A percentile compares a stretch with the other conserved stretches of the same genome.
phyloP scores from a whole-genome alignment of 2,797 vertebrate genomes.

The Amblyopsis hoosieri region DNA sequence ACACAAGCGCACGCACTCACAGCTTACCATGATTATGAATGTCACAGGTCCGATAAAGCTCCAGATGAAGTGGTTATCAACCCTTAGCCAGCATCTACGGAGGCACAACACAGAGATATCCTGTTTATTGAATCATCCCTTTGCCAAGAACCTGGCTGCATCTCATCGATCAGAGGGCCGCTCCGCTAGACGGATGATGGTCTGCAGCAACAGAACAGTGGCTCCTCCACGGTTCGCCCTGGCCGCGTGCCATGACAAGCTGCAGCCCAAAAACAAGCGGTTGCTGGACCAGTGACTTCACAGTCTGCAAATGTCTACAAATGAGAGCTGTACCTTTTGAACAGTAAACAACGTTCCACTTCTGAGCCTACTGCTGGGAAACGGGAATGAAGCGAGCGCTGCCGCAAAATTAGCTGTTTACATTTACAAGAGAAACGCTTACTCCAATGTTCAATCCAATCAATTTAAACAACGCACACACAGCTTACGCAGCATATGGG shows the following conservation, averaged over 20 bases:
- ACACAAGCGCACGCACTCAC: constrained; percentile 25
- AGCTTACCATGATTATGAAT: constrained; percentile 93
- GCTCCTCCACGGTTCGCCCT: constrained; percentile 47
- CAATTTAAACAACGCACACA: constrained; percentile 36
- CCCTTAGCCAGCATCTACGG: constrained; percentile 91
- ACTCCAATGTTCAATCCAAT: constrained; percentile 36
- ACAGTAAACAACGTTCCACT: constrained; percentile 44
- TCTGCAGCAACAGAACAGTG: constrained; percentile 39
- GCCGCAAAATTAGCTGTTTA: constrained; percentile 19
- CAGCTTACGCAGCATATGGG: constrained; percentile 53
- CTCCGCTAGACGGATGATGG: constrained; percentile 45
- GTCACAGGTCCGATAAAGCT: constrained; percentile 96
- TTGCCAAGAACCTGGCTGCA: constrained; percentile 59
- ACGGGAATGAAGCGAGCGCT: constrained; percentile 40
- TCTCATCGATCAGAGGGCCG: constrained; percentile 55
- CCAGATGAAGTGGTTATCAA: constrained; percentile 99
- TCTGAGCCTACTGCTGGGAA: constrained; percentile 36
- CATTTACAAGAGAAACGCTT: constrained; percentile 31
- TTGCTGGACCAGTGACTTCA: constrained; percentile 61
- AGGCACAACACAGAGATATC: constrained; percentile 42
- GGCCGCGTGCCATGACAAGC: constrained; percentile 54
- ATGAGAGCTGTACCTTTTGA: constrained; percentile 29
- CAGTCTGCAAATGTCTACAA: constrained; percentile 57
- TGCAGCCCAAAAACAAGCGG: constrained; percentile 48
- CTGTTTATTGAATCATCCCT: constrained; percentile 54